Evolutionary conservation across 2,113 vertebrate genomes (phyloP), one percentile per base, ranked within the genome.

Genomic region (Mobula birostris): DNA sequence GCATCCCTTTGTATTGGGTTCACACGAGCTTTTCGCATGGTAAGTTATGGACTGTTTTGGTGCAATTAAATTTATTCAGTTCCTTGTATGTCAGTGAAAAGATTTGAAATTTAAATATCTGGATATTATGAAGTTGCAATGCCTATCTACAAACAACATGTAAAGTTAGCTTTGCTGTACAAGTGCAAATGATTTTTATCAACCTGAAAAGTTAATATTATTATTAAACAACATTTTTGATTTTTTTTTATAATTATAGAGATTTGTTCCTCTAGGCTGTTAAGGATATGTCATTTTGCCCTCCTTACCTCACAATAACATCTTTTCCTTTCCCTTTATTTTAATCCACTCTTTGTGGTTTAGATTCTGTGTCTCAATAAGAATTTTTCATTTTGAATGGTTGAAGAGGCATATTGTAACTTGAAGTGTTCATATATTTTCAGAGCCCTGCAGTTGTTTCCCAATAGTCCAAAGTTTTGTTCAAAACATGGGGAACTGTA

Each of bases 11-110:
- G 97, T 95, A 96, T 99, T 96, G 99, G 98, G 96, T 98, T 99
- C 96, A 98, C 98, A 68, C 97, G 98, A 96, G 98, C 98, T 94
- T 99, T 98, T 95, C 97, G 99, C 97, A 97, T 97, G 97, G 99
- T 99, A 97, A 97, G 95, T 95, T 94, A 14, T 94, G n/a, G 40
- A 8, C 5, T 90, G n/a, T 32, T 19, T 90, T 19, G 61, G 29
- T 66, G 61, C 85, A 90, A 4, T 85, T 21, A 56, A 48, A 82
- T 82, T 48, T 82, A 40, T 48, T 40, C 79, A 82, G 40, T 82
- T 82, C 79, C 36, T 48, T 2, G 8, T 63, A 88, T 12, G 58
- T 88, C 9, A 14, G 27, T 12, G 27, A 61, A 29, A 70, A 88
- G 27, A 88, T 29, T n/a, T 1, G 12, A n/a, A 4, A 15, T 88